Evolutionary conservation across 2,113 vertebrate genomes (phyloP).

Genomic region (Hipposideros armiger): DNA sequence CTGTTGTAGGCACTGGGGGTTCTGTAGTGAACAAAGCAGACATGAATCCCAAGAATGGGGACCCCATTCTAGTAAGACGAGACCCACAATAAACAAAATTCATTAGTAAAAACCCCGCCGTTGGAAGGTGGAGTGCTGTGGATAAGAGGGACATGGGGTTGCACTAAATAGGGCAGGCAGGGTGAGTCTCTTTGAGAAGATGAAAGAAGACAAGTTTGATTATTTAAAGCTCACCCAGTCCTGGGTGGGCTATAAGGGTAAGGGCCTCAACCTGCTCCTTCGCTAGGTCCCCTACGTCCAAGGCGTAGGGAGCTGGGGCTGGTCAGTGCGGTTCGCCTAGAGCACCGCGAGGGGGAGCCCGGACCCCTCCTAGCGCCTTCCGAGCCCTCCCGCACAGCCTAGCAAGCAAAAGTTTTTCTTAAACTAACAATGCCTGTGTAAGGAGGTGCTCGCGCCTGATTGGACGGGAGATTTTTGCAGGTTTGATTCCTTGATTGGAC

Average conservation of each 20-base stretch:
- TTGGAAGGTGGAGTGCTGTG: neutral
- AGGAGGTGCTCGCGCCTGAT: constrained; percentile 85
- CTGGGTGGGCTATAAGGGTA: neutral
- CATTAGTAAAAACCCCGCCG: neutral
- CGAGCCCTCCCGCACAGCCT: constrained; percentile 63
- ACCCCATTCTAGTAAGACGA: neutral
- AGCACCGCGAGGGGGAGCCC: constrained; percentile 79
- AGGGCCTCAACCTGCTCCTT: neutral
- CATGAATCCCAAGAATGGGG: neutral
- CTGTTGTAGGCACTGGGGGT: neutral
- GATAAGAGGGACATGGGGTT: neutral
- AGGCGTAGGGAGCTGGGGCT: neutral
- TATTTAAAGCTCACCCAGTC: neutral
- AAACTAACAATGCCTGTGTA: constrained; percentile 85
- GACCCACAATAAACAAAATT: neutral
- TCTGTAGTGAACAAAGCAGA: neutral
- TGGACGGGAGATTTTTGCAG: constrained; percentile 84
- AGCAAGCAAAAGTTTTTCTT: constrained; percentile 87
- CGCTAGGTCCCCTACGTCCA: fast-evolving
- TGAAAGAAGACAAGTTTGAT: neutral
- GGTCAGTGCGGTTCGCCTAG: neutral
- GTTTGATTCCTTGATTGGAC: constrained; percentile 87
- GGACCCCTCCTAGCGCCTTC: constrained; percentile 71
- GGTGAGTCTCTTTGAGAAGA: neutral
- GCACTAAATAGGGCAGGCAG: neutral